Percentiles rank a stretch among this genome's conserved stretches.
phyloP scores from a whole-genome alignment of 2,797 vertebrate species.

The Sebastolobus alascanus region DNA sequence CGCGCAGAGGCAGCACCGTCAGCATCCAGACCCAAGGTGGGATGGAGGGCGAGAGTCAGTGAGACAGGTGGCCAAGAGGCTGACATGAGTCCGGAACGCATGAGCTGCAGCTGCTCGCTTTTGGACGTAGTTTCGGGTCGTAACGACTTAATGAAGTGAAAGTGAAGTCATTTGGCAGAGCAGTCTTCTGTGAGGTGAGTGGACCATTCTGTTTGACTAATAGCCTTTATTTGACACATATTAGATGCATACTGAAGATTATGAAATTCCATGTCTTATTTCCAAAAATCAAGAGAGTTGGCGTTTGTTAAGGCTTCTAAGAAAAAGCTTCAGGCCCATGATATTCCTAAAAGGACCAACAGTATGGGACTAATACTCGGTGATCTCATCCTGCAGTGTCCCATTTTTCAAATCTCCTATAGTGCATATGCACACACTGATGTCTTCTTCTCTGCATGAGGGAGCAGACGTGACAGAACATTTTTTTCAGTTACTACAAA shows the following conservation, averaged over 20 bases:
- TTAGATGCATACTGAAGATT: neutral
- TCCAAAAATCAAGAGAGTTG: neutral
- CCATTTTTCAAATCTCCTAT: neutral
- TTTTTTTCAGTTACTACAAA: neutral
- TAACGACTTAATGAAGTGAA: neutral
- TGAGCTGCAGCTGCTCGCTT: neutral
- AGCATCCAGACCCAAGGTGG: slow-evolving; percentile 26
- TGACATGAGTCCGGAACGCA: neutral
- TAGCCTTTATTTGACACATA: neutral
- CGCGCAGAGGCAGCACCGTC: slow-evolving; percentile 19
- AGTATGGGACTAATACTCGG: neutral
- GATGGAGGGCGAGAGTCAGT: slow-evolving; percentile 26
- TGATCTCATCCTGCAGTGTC: slow-evolving; percentile 9
- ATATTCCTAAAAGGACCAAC: neutral
- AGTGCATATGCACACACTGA: neutral
- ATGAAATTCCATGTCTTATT: neutral
- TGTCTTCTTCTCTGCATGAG: neutral
- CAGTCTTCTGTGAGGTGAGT: slow-evolving; percentile 60
- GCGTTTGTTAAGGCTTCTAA: neutral
- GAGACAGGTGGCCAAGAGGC: slow-evolving; percentile 39
- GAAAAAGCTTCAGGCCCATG: neutral
- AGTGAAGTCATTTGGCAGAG: slow-evolving; percentile 8
- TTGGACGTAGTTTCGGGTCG: neutral
- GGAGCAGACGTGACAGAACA: neutral
- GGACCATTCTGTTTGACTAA: neutral